Base-by-base conservation (phyloP, 2,113 vertebrate species). In the Notothenia rossii region DNA sequence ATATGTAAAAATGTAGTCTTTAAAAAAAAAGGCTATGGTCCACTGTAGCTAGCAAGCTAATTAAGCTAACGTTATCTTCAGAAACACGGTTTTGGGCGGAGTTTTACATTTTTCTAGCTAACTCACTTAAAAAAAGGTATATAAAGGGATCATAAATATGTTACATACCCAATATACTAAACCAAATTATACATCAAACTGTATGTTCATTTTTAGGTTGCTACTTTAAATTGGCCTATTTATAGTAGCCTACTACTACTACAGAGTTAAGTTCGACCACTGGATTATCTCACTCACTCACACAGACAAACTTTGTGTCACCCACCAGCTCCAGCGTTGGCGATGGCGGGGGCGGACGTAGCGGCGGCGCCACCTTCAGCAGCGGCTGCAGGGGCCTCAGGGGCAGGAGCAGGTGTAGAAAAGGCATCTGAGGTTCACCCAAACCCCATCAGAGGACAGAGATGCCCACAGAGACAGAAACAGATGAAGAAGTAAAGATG, bases 321-420 rank as follows among this genome's bases (percentile, higher is more conserved):
- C 92, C 90, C 93, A 93, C 91, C 92, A 72, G 89, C 88, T 90
- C 86, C 96, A 93, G 97, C 89, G 89, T 96, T 92, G 60, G 96
- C 90, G 89, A 96, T 90, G 89, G 96, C 96, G 75, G 97, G 95
- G 94, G 96, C 91, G 84, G 96, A 93, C 79, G 96, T 91, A 81
- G 96, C n/a, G 77, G 96, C 93, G 77, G 96, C 93, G 58, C 95
- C 97, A 80, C 97, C 97, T 88, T 98, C 97, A 62, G 88, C 72
- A 89, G 96, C 88, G 86, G 96, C 89, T 89, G 96, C 93, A 88
- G 97, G 91, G 92, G 96, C 92, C 92, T 98, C 98, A 87, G 95
- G 91, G 72, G 97, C 95, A 94, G 97, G 94, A 82, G 96, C 96
- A 94, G 97, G 96, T 94, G 96, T 94, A 90, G 97, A 94, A 94